These are phyloP conservation scores for Plectus sambesii DNA, from an alignment of 1,140 invertebrate genomes.

Conservation along the genomic window DNA sequence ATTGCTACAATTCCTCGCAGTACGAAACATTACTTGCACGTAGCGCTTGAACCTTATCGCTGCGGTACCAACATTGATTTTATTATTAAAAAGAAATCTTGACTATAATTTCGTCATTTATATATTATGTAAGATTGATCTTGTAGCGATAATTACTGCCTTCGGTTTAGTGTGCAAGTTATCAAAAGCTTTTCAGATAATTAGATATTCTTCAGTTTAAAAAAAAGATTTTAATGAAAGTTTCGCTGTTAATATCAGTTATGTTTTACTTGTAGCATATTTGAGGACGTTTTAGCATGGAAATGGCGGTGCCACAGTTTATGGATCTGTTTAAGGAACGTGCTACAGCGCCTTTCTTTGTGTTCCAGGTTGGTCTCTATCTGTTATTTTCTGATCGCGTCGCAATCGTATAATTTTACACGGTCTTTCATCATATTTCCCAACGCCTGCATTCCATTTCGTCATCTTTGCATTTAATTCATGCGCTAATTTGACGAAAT, in stretches of 20 bases:
- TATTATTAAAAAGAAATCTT: too few relatives aligned
- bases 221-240: background rate
- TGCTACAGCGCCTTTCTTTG: slow-evolving; percentile 97
- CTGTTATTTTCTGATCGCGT: too few relatives aligned
- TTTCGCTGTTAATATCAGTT: background rate
- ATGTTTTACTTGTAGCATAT: slow-evolving; percentile 15
- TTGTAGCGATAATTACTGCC: background rate
- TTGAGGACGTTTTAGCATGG: slow-evolving; percentile 56
- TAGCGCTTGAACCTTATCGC: too few relatives aligned
- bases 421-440: background rate
- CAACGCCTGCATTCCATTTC: slow-evolving; percentile 9
- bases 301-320: slow-evolving; percentile 87
- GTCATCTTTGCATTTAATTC: too few relatives aligned
- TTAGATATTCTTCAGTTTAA: background rate
- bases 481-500: background rate
- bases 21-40: too few relatives aligned
- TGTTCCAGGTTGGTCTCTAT: slow-evolving; percentile 53
- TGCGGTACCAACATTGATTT: too few relatives aligned
- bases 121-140: background rate
- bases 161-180: background rate
- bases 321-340: slow-evolving; percentile 89
- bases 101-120: too few relatives aligned
- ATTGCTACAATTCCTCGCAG: too few relatives aligned
- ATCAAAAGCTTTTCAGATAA: background rate
- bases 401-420: slow-evolving; percentile 6